Evolutionary conservation across 2,797 vertebrate species (phyloP).

Genomic region (Rhincodon typus): DNA sequence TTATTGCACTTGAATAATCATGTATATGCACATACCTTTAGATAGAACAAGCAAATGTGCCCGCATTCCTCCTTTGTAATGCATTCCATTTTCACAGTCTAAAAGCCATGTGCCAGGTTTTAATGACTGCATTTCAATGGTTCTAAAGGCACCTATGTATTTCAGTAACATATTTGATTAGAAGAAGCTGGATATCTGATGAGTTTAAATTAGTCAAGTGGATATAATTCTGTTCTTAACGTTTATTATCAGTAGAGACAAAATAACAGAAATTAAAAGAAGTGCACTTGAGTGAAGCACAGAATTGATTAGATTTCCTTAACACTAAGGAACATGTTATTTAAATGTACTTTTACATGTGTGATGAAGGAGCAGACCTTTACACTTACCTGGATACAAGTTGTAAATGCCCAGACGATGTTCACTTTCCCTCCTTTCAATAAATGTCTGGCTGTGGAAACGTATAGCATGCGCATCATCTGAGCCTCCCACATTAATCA

Average conservation of each 20-base stretch:
- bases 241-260: background rate
- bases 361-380: background rate
- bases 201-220: background rate
- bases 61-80: constrained; percentile 83
- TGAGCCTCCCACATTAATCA: constrained; percentile 83
- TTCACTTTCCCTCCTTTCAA: constrained; percentile 62
- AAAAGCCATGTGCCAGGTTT: constrained; percentile 87
- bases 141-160: constrained; percentile 73
- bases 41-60: constrained; percentile 79
- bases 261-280: background rate
- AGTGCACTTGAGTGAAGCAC: too few species aligned
- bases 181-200: background rate
- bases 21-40: constrained; percentile 59
- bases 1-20: background rate
- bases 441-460: constrained; percentile 89
- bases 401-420: constrained; percentile 74
- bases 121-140: constrained; percentile 83
- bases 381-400: constrained; percentile 74
- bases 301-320: background rate
- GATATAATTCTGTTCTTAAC: background rate
- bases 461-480: constrained; percentile 79
- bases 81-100: constrained; percentile 76
- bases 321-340: background rate
- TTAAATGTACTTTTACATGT: background rate
- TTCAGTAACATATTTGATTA: background rate